Base-by-base conservation (phyloP, 1,140 invertebrate genomes). In the Orius laevigatus region DNA sequence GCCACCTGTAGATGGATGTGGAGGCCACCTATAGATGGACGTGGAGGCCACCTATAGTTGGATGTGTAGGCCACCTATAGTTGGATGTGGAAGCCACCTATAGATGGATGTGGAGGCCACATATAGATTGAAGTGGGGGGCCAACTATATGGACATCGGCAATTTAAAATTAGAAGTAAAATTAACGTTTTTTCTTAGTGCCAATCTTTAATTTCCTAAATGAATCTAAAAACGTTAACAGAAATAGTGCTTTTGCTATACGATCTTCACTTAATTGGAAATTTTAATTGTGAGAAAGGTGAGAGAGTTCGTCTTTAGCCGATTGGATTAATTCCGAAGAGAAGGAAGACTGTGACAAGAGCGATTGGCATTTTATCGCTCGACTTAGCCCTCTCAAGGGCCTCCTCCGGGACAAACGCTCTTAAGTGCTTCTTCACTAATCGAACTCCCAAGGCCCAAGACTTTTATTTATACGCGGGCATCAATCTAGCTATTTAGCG, bases 321-420 rank as follows among this genome's bases (percentile, higher is more conserved):
- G 33, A 34, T 34, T 6, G n/a, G 33, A 8, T n/a, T 6, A n/a
- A 34, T 34, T 8, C 8, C 8, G 33, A 34, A 34, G 8, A 34
- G 33, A 34, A 15, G 19, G 19, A 20, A 4, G 19, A 20, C 31
- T 43, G 19, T 20, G 39, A 38, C 44, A 51, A 46, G 50, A 51
- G 11, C 46, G 44, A 51, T 51, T 42, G 50, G 50, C 43, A 51
- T 51, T 51, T 51, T 51, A 51, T 51, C 50, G 45, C 50, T 44
- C 47, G 43, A 39, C 50, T 51, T 51, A 51, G 46, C 41, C 15
- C 16, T 25, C 18, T 10, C 10, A 40, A 20, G 15, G n/a, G n/a
- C n/a, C n/a, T n/a, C n/a, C n/a, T n/a, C n/a, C n/a, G n/a, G n/a
- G n/a, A n/a, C n/a, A n/a, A n/a, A n/a, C n/a, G n/a, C n/a, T n/a